Evolutionary conservation across 2,113 vertebrate genomes (phyloP).

Genomic region (Seriola quinqueradiata): DNA sequence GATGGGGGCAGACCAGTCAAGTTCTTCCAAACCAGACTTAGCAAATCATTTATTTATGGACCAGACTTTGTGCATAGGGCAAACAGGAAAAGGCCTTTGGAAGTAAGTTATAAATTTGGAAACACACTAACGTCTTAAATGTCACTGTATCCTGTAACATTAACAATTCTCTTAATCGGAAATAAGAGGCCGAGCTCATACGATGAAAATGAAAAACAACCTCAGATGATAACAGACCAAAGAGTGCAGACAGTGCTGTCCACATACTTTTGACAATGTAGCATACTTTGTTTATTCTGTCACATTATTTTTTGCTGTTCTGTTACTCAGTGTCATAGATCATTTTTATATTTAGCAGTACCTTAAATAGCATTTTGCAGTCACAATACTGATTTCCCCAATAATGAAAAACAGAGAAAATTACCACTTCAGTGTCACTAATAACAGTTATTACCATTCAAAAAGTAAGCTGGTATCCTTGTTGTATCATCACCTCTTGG

Average conservation of each 20-base stretch:
- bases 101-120: not conserved
- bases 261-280: not conserved
- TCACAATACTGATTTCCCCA: slow-evolving; percentile 59
- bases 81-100: not conserved
- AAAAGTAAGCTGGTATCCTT: slow-evolving; percentile 61
- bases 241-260: not conserved
- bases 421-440: slow-evolving; percentile 54
- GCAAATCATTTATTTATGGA: not conserved
- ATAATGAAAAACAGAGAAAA: slow-evolving; percentile 62
- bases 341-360: slow-evolving; percentile 36
- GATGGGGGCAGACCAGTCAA: not conserved
- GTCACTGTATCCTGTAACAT: not conserved
- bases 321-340: slow-evolving; percentile 12
- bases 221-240: not conserved
- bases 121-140: not conserved
- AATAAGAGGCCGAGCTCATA: not conserved
- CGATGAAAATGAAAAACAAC: not conserved
- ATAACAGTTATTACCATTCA: slow-evolving; percentile 77
- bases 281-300: not conserved
- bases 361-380: slow-evolving; percentile 37
- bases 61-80: not conserved
- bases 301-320: slow-evolving; percentile 15
- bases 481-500: slow-evolving; percentile 49
- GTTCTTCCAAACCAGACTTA: not conserved
- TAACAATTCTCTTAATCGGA: too few species aligned